Conservation (phyloP, 2,888 invertebrate species). For the Hecatera dysodea region DNA sequence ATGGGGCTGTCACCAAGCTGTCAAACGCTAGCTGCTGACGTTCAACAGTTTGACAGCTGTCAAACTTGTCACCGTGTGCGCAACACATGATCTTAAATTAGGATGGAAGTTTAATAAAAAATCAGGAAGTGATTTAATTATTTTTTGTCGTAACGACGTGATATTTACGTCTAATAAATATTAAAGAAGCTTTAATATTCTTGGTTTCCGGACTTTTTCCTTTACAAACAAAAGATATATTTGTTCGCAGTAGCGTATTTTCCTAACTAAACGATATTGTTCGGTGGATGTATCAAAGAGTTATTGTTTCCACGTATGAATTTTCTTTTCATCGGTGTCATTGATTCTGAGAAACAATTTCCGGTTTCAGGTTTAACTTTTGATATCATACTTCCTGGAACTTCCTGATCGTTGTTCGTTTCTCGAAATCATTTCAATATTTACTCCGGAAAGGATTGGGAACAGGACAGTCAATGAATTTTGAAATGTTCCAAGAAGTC, state of each 20-base stretch:
- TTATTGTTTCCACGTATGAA: slow-evolving; percentile 21
- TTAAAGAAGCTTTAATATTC: background rate
- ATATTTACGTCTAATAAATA: background rate
- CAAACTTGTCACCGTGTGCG: slow-evolving; percentile 35
- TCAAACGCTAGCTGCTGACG: slow-evolving; percentile 45
- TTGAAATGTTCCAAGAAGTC: slow-evolving; percentile 38
- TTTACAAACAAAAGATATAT: slow-evolving; percentile 4
- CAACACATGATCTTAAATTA: slow-evolving; percentile 53
- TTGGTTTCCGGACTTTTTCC: background rate
- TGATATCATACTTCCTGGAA: slow-evolving; percentile 6
- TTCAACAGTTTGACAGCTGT: slow-evolving; percentile 55
- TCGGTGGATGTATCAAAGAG: slow-evolving; percentile 22
- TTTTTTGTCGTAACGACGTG: background rate
- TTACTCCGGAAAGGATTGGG: slow-evolving; percentile 1
- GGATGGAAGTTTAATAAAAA: slow-evolving; percentile 12
- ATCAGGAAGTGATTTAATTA: slow-evolving; percentile 27
- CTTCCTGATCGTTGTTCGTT: slow-evolving; percentile 8
- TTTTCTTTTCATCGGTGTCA: slow-evolving; percentile 28
- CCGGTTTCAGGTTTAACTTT: slow-evolving; percentile 18
- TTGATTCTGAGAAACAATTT: slow-evolving; percentile 41
- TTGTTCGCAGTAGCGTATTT: slow-evolving; percentile 21
- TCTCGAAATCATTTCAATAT: slow-evolving; percentile 21
- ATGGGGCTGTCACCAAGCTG: slow-evolving; percentile 58
- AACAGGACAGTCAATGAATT: slow-evolving; percentile 6
- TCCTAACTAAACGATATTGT: slow-evolving; percentile 1